Conservation (phyloP, 1,140 invertebrate species). For the Oreohelix idahoensis region DNA sequence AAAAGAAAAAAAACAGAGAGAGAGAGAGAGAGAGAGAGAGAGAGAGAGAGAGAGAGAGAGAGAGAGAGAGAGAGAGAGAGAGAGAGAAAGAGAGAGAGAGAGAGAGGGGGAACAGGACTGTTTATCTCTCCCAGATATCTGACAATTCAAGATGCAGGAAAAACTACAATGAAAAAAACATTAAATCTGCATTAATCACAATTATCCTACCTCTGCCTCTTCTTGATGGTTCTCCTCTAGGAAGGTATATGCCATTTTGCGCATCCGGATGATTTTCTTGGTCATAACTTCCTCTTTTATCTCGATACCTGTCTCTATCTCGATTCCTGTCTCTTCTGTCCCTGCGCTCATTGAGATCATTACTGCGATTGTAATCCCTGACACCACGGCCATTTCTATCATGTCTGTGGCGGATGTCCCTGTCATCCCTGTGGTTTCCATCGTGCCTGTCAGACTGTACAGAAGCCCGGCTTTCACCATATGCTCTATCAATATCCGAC, state of each 20-base stretch:
- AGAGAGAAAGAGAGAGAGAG: too few relatives aligned
- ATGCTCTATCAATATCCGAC: conserved; percentile 28
- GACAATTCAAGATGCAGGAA: too few relatives aligned
- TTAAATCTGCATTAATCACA: too few relatives aligned
- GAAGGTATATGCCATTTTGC: conserved; percentile 75
- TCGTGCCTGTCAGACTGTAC: neutral
- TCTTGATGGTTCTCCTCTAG: conserved; percentile 84
- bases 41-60: too few relatives aligned
- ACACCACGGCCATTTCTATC: conserved; percentile 32
- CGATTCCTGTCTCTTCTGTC: conserved; percentile 17
- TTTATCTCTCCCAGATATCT: too few relatives aligned
- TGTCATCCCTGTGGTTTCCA: conserved; percentile 33
- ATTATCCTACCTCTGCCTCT: conserved; percentile 64
- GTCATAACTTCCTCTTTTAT: conserved; percentile 9
- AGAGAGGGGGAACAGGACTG: too few relatives aligned
- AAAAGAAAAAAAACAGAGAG: too few relatives aligned
- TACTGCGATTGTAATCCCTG: neutral
- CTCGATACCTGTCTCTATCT: conserved; percentile 36
- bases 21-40: too few relatives aligned
- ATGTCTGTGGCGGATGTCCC: conserved; percentile 40
- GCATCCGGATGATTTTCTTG: neutral
- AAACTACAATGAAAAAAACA: too few relatives aligned
- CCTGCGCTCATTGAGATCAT: conserved; percentile 44
- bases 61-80: too few relatives aligned
- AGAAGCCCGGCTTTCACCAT: neutral